Percentiles rank a stretch among this genome's conserved stretches.
Evolutionary conservation across 2,113 vertebrate genomes (phyloP).

Genomic region (Grus americana): DNA sequence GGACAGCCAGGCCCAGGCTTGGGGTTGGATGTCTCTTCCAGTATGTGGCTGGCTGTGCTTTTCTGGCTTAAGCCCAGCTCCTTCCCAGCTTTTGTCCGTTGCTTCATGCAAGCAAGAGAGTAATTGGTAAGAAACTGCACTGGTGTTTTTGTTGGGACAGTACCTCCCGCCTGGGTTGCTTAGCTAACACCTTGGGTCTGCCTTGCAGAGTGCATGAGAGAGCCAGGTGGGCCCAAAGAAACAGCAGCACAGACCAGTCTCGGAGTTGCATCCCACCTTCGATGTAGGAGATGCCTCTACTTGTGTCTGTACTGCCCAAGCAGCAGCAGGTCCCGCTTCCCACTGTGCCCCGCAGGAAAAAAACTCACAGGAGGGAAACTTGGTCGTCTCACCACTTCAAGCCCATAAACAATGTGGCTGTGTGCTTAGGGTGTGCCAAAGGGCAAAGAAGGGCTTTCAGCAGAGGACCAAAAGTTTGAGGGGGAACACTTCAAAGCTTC

Average conservation of each 20-base stretch:
- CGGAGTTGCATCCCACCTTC: neutral
- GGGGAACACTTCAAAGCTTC: neutral
- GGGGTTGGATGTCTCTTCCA: neutral
- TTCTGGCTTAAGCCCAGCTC: neutral
- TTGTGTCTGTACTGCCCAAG: neutral
- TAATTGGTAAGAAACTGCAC: fast-evolving
- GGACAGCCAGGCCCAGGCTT: neutral
- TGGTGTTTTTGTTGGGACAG: fast-evolving
- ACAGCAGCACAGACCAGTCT: neutral
- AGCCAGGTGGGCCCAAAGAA: neutral
- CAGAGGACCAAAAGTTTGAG: neutral
- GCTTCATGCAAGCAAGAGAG: neutral
- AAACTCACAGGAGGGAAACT: neutral
- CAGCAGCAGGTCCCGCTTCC: neutral
- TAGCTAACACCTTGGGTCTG: neutral
- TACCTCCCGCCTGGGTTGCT: no score
- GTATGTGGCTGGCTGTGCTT: neutral
- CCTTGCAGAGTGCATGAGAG: neutral
- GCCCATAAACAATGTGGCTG: neutral
- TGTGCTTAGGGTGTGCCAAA: neutral
- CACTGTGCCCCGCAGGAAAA: neutral
- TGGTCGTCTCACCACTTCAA: fast-evolving
- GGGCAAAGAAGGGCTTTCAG: neutral
- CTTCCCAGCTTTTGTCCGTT: neutral
- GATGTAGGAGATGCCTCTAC: fast-evolving